phyloP scores from a whole-genome alignment of 2,113 vertebrate genomes.

The Calyptomena viridis region DNA sequence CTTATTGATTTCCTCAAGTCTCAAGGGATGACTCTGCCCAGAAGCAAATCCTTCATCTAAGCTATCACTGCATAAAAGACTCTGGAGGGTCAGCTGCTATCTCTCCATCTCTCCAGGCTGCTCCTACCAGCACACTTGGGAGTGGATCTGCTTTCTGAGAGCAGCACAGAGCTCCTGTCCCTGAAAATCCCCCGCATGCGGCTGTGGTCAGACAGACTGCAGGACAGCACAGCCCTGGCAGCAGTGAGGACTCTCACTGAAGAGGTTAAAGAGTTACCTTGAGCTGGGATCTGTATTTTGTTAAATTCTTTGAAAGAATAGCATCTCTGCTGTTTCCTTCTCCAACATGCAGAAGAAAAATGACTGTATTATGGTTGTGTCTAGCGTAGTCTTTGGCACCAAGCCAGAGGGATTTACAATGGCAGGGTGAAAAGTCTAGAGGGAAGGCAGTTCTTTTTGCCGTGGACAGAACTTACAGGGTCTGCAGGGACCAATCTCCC shows the following conservation, averaged over 20 bases:
- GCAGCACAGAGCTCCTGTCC: neutral
- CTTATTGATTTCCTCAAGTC: neutral
- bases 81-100: neutral
- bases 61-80: neutral
- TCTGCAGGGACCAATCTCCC: constrained; percentile 26
- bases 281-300: constrained; percentile 66
- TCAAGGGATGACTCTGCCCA: neutral
- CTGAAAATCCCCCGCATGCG: neutral
- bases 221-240: constrained; percentile 20
- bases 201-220: neutral
- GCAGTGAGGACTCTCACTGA: neutral
- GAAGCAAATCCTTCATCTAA: neutral
- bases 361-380: constrained; percentile 68
- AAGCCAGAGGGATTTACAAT: constrained; percentile 65
- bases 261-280: constrained; percentile 70
- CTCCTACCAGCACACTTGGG: neutral
- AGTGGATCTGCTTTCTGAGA: neutral
- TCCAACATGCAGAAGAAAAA: constrained; percentile 63
- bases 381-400: constrained; percentile 48
- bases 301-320: constrained; percentile 71
- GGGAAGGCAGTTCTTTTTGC: constrained; percentile 45
- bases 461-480: constrained; percentile 40
- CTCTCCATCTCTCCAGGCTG: neutral
- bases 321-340: constrained; percentile 71
- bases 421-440: constrained; percentile 66